Conservation (phyloP, 2,113 vertebrate species). For the Ptilorrhoa leucosticta region DNA sequence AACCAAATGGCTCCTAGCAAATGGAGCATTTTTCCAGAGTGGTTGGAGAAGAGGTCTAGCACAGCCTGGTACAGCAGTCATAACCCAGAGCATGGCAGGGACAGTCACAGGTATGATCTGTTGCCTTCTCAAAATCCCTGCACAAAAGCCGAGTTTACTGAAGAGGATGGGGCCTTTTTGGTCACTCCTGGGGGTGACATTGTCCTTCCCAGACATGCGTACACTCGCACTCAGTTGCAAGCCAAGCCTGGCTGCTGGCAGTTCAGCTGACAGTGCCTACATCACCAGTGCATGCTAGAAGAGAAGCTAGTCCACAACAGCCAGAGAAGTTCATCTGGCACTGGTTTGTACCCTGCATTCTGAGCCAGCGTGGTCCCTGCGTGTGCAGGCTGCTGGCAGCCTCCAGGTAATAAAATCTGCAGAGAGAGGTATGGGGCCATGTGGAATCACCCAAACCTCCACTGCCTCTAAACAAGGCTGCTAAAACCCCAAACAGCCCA, state of each 20-base stretch:
- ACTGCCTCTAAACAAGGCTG: neutral
- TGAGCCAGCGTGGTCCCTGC: neutral
- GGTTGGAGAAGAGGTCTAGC: neutral
- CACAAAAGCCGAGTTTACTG: neutral
- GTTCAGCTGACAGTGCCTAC: neutral
- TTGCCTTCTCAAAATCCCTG: neutral
- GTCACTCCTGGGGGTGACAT: rapidly evolving
- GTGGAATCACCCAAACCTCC: neutral
- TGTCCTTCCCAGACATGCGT: neutral
- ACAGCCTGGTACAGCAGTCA: neutral
- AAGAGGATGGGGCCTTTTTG: neutral
- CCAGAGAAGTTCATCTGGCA: neutral
- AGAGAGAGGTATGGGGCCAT: neutral
- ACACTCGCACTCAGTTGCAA: rapidly evolving
- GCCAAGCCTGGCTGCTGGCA: neutral
- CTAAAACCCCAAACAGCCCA: neutral
- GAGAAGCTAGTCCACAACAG: neutral
- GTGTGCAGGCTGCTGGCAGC: neutral
- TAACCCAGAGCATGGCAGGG: neutral
- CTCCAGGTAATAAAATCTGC: neutral
- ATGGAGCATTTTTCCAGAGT: rapidly evolving
- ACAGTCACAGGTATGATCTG: neutral
- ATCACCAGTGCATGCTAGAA: neutral
- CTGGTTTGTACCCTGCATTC: rapidly evolving
- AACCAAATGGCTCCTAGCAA: neutral